Conservation (phyloP, 2,113 vertebrate genomes). For the Rhynchomys soricoides region DNA sequence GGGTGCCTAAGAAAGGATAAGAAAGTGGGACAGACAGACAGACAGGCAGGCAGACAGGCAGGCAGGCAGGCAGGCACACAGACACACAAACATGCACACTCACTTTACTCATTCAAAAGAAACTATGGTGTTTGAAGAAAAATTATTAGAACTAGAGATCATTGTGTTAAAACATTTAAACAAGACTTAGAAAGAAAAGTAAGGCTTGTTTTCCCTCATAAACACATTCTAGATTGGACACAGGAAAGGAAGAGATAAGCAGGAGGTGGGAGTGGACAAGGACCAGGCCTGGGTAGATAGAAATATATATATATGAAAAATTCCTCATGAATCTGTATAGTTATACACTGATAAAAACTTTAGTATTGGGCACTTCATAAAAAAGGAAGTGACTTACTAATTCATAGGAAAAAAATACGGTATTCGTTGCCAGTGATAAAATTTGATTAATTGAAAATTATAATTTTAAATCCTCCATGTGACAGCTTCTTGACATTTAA, state of each 20-base stretch:
- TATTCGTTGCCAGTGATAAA: constrained; percentile 15
- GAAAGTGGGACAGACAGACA: not conserved
- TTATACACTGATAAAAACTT: not conserved
- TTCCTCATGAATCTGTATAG: not conserved
- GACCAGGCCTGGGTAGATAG: not conserved
- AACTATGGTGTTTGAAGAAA: not conserved
- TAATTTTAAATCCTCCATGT: constrained; percentile 16
- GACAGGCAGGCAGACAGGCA: not conserved
- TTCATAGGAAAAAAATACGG: constrained; percentile 8
- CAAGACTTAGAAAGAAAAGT: not conserved
- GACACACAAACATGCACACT: not conserved
- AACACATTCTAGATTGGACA: not conserved
- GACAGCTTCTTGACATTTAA: not conserved
- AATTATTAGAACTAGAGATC: not conserved
- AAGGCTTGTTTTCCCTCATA: not conserved
- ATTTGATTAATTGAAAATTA: constrained; percentile 29
- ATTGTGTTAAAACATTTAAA: not conserved
- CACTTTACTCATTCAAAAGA: not conserved
- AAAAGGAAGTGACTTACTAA: constrained; percentile 8
- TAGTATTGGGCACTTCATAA: constrained; percentile 21
- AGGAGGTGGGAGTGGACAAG: not conserved
- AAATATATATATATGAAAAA: not conserved
- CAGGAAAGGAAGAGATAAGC: not conserved
- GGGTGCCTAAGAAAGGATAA: not conserved
- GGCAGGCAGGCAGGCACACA: not conserved